Percentiles rank a stretch among this genome's conserved stretches.
These are phyloP conservation scores for Lissonota sp. DNA, from an alignment of 2,888 invertebrate species.

Conservation along the genomic window DNA sequence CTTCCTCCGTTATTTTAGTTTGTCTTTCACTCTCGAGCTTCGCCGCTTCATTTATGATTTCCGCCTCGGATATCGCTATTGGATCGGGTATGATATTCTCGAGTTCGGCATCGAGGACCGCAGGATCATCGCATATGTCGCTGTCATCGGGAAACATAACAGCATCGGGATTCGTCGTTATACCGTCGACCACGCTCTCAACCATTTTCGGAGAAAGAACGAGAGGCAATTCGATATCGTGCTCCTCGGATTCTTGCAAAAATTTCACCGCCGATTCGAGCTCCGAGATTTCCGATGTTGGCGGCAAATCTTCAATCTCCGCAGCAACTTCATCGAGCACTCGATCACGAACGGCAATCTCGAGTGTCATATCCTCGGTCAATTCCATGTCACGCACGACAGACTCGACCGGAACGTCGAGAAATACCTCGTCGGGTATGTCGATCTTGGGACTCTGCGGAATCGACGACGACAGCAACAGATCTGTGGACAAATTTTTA, in stretches of 20 bases:
- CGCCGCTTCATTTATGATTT: conserved; percentile 81
- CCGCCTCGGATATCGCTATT: conserved; percentile 82
- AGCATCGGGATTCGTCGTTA: conserved; percentile 66
- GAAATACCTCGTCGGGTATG: conserved; percentile 43
- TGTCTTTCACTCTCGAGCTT: conserved; percentile 80
- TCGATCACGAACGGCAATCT: conserved; percentile 62
- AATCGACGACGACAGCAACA: conserved; percentile 37
- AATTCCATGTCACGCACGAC: conserved; percentile 66
- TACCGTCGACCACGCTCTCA: conserved; percentile 68
- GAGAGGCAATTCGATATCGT: conserved; percentile 83
- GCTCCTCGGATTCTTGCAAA: conserved; percentile 82
- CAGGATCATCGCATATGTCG: conserved; percentile 72
- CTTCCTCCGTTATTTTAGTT: conserved; percentile 71
- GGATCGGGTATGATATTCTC: conserved; percentile 73
- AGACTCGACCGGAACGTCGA: conserved; percentile 9
- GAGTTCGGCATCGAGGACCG: conserved; percentile 72
- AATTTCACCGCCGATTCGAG: conserved; percentile 81
- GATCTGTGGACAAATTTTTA: conserved; percentile 17
- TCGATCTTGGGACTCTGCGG: conserved; percentile 25
- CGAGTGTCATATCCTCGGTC: conserved; percentile 69
- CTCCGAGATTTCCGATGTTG: conserved; percentile 78
- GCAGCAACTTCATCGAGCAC: conserved; percentile 62
- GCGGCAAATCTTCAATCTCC: conserved; percentile 64
- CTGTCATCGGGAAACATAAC: conserved; percentile 72
- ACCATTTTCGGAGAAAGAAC: conserved; percentile 74